Conservation (phyloP, 1,140 invertebrate species). For the Hypsibius dujardini region DNA sequence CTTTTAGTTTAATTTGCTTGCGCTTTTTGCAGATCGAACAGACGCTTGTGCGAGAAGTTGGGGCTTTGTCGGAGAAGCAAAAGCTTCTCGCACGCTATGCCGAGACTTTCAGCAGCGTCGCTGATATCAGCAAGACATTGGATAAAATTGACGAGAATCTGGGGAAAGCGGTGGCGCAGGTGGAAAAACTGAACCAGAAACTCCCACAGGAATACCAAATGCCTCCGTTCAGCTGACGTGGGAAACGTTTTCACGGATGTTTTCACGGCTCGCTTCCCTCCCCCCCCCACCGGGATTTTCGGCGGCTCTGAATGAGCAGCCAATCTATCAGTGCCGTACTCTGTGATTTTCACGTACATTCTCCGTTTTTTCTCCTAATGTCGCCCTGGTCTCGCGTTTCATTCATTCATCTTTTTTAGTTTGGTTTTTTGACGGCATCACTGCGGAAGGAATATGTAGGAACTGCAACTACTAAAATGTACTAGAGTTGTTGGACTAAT, state of each 20-base stretch:
- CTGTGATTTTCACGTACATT: no score
- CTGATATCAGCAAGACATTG: constrained; percentile 54
- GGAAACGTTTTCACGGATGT: constrained; percentile 5
- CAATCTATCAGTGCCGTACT: no score
- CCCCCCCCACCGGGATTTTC: no score
- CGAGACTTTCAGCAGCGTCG: constrained; percentile 60
- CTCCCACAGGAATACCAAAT: constrained; percentile 62
- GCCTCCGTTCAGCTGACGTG: constrained; percentile 50
- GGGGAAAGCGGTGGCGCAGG: constrained; percentile 61
- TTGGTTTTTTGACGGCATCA: no score
- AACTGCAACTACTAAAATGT: no score
- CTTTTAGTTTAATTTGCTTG: no score
- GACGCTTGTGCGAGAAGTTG: not conserved
- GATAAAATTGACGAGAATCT: constrained; percentile 60
- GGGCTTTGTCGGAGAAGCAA: constrained; percentile 44
- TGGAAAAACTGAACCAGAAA: constrained; percentile 64
- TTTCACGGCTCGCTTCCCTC: not conserved
- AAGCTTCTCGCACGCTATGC: constrained; percentile 61
- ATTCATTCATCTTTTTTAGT: no score
- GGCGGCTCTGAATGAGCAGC: no score
- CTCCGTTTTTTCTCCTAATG: no score
- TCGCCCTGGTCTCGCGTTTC: no score
- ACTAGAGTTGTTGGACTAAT: no score
- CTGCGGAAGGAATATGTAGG: no score
- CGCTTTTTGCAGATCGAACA: not conserved